Base-by-base conservation (phyloP, 2,888 invertebrate species). In the Exephanes ischioxanthus region DNA sequence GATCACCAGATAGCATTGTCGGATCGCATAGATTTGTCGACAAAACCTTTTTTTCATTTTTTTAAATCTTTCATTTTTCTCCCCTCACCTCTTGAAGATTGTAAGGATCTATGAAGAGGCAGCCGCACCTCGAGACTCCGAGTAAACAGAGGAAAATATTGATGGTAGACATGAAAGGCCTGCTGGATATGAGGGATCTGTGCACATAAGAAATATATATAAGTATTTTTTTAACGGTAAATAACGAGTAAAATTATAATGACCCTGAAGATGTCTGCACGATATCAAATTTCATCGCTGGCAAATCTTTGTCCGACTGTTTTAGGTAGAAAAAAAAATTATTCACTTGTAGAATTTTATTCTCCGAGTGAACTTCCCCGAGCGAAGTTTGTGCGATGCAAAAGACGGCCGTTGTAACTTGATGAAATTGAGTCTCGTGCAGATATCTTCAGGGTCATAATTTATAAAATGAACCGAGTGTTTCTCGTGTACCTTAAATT, bases 21-120 rank as follows among this genome's bases (percentile, higher is more conserved):
- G 2, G 16, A 63, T 26, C 30, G 16, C 4, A 33, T 16, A 16
- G 26, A 63, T 63, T 16, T 11, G 16, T 63, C 63, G 33, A 30
- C 11, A 16, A 26, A 30, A 30, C 22, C 2, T 22, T 53, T 53
- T 53, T 22, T n/a, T n/a, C 3, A 53, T 53, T 53, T 53, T 22
- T n/a, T 33, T 6, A 5, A 0, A 6, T 6, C 3, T 48, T 48
- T 48, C 5, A 48, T 48, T 48, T 11, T 48, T 48, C 4, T 4
- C 16, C 58, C 51, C 92, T 92, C 89, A 95, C 95, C 92, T 95
- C 94, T 90, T 94, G 94, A 58, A 95, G 94, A 89, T 95, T 95
- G 92, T 96, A 96, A 55, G 96, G 95, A 91, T 96, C 95, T 89
- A 95, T 94, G 91, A 95, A 95, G 80, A 96, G 94, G 79, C 94